Evolutionary conservation across 2,888 invertebrate species (phyloP).

Genomic region (Chymomyza caudatula): DNA sequence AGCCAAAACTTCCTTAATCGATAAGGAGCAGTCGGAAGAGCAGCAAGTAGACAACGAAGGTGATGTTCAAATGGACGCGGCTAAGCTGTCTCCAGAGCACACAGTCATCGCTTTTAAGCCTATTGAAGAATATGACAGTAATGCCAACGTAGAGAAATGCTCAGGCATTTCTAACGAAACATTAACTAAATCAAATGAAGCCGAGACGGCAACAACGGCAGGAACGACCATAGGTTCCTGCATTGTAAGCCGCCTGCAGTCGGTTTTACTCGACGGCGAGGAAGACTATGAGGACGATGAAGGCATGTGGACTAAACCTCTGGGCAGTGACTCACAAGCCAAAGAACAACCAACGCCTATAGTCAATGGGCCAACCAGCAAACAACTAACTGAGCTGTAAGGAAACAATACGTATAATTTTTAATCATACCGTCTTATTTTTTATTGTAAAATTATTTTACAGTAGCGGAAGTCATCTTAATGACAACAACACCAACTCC

Average conservation of each 20-base stretch:
- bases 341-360: constrained; percentile 17
- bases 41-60: constrained; percentile 24
- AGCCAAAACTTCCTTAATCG: constrained; percentile 4
- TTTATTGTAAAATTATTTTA: not conserved
- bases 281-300: constrained; percentile 73
- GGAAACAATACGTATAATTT: constrained; percentile 6
- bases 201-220: constrained; percentile 39
- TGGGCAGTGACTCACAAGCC: constrained; percentile 47
- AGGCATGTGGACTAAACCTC: constrained; percentile 75
- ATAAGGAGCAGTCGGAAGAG: constrained; percentile 14
- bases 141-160: constrained; percentile 75
- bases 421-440: not conserved
- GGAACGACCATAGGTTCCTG: constrained; percentile 35
- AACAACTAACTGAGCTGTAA: constrained; percentile 60
- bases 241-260: constrained; percentile 54
- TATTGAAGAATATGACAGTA: constrained; percentile 72
- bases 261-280: constrained; percentile 62
- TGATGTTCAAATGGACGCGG: constrained; percentile 28
- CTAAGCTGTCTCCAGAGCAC: constrained; percentile 3
- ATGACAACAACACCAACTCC: constrained; percentile 52
- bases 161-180: not conserved
- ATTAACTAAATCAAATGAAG: not conserved
- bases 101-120: constrained; percentile 34
- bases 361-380: constrained; percentile 62
- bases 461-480: constrained; percentile 47